phyloP scores from a whole-genome alignment of 2,113 vertebrate genomes.

The Danionella cerebrum region DNA sequence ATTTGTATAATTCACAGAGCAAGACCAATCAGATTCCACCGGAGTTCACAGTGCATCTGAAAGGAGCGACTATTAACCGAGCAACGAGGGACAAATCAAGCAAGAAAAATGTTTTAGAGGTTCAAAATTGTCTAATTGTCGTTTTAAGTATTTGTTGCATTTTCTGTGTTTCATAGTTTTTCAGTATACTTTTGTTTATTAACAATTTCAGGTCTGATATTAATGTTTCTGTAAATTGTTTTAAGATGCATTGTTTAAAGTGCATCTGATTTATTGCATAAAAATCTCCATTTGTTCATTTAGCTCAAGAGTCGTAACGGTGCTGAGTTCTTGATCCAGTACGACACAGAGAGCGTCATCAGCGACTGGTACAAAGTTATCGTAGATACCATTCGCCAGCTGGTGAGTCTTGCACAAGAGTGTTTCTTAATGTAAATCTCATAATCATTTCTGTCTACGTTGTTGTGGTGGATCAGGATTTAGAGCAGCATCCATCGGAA shows the following conservation, averaged over 20 bases:
- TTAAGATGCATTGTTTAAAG: too few relatives aligned
- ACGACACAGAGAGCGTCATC: conserved; percentile 89
- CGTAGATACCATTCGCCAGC: conserved; percentile 69
- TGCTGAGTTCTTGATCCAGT: conserved; percentile 84
- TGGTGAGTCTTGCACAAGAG: conserved; percentile 55
- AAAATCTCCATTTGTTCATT: conserved; percentile 17
- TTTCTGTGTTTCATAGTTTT: too few relatives aligned
- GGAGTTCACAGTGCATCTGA: conserved; percentile 76
- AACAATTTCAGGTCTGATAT: too few relatives aligned
- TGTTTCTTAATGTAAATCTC: not conserved
- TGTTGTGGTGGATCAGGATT: not conserved
- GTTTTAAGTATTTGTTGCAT: too few relatives aligned
- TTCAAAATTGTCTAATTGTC: conserved; percentile 40
- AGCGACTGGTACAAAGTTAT: conserved; percentile 79
- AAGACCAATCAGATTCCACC: conserved; percentile 78
- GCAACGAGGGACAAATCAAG: conserved; percentile 89
- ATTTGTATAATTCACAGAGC: conserved; percentile 55
- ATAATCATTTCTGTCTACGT: not conserved
- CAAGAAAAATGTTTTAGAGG: conserved; percentile 92
- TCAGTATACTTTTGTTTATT: too few relatives aligned
- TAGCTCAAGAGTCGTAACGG: conserved; percentile 80
- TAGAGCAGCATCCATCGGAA: conserved; percentile 35
- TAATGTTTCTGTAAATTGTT: too few relatives aligned
- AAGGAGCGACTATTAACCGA: conserved; percentile 73
- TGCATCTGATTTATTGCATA: too few relatives aligned